Evolutionary conservation across 2,888 invertebrate genomes (phyloP).

Genomic region (Petrolisthes manimaculis): DNA sequence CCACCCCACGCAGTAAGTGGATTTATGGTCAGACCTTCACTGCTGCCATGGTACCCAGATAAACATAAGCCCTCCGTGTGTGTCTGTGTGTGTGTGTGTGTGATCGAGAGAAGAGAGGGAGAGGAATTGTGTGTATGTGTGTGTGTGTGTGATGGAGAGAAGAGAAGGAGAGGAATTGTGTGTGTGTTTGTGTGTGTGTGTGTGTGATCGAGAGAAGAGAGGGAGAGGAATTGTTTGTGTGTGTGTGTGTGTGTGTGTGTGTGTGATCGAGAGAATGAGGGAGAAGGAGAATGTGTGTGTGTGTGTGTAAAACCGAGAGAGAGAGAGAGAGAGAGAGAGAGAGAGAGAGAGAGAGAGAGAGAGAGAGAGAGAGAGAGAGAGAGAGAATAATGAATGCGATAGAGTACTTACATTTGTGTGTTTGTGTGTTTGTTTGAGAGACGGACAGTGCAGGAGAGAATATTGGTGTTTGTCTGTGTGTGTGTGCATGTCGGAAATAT

Average conservation of each 20-base stretch:
- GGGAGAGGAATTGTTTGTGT: not conserved
- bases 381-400: too few species aligned
- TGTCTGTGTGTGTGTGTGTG: not conserved
- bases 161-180: not conserved
- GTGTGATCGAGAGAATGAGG: not conserved
- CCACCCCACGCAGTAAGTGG: not conserved
- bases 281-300: not conserved
- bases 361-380: not conserved
- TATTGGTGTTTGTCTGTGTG: not conserved
- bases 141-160: not conserved
- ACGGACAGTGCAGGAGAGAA: not conserved
- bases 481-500: conserved; percentile 4
- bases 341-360: not conserved
- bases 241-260: not conserved
- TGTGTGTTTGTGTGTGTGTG: not conserved
- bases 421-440: not conserved
- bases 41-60: not conserved
- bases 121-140: not conserved
- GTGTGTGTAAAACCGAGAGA: not conserved
- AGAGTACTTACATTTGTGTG: too few species aligned
- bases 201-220: not conserved
- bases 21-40: not conserved
- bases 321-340: not conserved
- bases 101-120: not conserved
- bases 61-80: not conserved